Conservation (phyloP, 2,113 vertebrate species). For the Dicrurus megarhynchus region DNA sequence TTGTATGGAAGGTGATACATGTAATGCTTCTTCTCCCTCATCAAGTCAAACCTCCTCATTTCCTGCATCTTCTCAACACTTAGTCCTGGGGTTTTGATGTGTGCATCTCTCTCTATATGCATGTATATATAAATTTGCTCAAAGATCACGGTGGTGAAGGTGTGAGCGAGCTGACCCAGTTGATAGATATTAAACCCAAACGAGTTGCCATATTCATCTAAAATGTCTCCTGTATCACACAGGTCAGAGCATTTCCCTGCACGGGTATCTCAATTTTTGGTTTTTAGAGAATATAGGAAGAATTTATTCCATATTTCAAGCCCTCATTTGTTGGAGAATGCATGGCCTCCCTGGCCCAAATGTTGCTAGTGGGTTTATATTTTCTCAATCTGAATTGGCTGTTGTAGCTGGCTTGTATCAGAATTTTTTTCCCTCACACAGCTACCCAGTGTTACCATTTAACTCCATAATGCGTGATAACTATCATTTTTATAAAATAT, state of each 20-base stretch:
- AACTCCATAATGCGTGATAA: constrained; percentile 2
- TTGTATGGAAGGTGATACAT: neutral
- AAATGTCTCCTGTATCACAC: neutral
- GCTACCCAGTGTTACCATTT: constrained; percentile 9
- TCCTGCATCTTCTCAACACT: neutral
- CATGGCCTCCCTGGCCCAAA: neutral
- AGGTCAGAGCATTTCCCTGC: neutral
- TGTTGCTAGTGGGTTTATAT: neutral
- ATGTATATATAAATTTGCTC: neutral
- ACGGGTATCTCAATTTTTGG: neutral
- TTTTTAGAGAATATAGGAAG: neutral
- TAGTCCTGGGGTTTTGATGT: neutral
- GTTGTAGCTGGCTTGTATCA: neutral
- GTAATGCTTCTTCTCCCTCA: neutral
- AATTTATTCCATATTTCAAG: neutral
- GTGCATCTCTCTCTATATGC: neutral
- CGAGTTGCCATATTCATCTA: neutral
- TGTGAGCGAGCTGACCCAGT: neutral
- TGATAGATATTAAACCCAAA: neutral
- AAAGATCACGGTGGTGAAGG: neutral
- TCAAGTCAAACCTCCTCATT: neutral
- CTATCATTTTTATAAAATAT: constrained; percentile 45
- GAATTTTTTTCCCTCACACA: neutral
- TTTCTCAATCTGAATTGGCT: neutral
- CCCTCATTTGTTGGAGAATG: neutral